A percentile compares a stretch with the other conserved stretches of the same genome.
Evolutionary conservation across 2,113 vertebrate species (phyloP).

Genomic region (Pristiophorus japonicus): DNA sequence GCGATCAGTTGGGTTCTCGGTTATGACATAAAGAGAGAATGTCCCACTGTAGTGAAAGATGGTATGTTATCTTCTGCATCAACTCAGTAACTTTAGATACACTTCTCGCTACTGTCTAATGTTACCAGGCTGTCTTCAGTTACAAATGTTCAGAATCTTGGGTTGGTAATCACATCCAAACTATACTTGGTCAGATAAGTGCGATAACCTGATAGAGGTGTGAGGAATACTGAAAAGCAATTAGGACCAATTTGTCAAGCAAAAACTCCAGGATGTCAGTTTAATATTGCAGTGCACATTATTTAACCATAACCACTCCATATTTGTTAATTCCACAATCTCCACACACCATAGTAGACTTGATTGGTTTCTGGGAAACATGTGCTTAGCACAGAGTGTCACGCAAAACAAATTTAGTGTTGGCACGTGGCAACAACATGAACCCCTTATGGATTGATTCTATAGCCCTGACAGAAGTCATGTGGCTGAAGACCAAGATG

Average conservation of each 20-base stretch:
- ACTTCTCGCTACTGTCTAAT: background rate
- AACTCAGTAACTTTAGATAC: background rate
- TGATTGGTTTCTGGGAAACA: background rate
- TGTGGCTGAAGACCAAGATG: too few species aligned
- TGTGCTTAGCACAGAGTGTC: background rate
- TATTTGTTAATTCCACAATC: background rate
- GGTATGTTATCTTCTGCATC: background rate
- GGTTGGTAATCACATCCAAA: background rate
- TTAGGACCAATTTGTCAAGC: background rate
- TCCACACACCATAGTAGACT: background rate
- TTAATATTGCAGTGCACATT: background rate
- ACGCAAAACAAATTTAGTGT: too few species aligned
- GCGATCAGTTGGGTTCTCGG: background rate
- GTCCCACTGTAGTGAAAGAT: background rate
- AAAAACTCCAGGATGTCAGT: background rate
- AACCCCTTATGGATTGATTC: too few species aligned
- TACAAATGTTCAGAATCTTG: slow-evolving; percentile 17
- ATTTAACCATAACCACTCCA: background rate
- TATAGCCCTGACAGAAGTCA: too few species aligned
- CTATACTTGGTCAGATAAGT: background rate
- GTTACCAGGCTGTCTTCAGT: background rate
- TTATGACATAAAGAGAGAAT: background rate
- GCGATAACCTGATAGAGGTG: background rate
- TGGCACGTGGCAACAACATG: too few species aligned
- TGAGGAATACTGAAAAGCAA: background rate